Evolutionary conservation across 2,888 invertebrate species (phyloP), one percentile per base, ranked within the genome.

Genomic region (Liodrosophila aerea): DNA sequence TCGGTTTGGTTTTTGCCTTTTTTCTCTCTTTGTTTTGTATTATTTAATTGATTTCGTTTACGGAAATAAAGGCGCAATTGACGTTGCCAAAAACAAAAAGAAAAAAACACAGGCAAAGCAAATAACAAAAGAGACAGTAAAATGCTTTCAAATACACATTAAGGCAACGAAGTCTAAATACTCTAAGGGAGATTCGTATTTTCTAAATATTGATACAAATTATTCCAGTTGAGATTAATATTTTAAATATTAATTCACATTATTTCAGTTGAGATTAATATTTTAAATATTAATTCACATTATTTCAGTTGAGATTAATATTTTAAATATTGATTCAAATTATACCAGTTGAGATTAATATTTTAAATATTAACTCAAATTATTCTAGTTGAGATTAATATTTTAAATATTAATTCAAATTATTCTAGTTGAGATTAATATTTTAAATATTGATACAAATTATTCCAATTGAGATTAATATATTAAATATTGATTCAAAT

Each of bases 21-120:
- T 61, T 49, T 72, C 16, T 57, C 57, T 44, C 41, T 41, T 51
- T 30, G 39, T 47, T 46, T 45, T 47, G 53, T 70, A 69, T 76
- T 73, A 80, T 76, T 84, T 76, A 76, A 84, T 78, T 84, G 81
- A 78, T 61, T 76, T 70, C 73, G 67, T 83, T 78, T 78, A 76
- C 84, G 78, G 84, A 78, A 78, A 83, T 76, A 73, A 76, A 62
- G 36, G 58, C 64, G 73, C 70, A 65, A 65, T 69, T 66, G 65
- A 40, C 61, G 59, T 49, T 59, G 59, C 76, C 60, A 60, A 78
- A 72, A 66, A 52, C 54, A 70, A 65, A 51, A 31, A 2, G 41
- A 34, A 45, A 31, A 47, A 43, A 18, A n/a, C 11, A 8, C 8
- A 9, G 1, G 5, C 0, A 2, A 7, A 29, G 1, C 22, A 22